A percentile compares a stretch with the other conserved stretches of the same genome.
These are phyloP conservation scores for Anolis carolinensis DNA, from an alignment of 2,113 vertebrate genomes.

Conservation along the genomic window DNA sequence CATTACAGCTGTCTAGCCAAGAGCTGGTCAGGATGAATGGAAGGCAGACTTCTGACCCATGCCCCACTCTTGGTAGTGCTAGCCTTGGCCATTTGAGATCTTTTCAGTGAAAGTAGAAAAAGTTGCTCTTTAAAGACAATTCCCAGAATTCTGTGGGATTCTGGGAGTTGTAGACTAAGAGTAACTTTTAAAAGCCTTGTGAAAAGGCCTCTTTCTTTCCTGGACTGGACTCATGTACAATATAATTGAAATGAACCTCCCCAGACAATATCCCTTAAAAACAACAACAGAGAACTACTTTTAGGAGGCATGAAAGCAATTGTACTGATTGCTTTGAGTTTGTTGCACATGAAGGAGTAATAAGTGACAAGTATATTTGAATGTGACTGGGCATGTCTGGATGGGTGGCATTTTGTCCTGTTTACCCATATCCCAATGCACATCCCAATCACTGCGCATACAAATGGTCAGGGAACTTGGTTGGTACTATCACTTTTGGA, in stretches of 20 bases:
- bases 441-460: no score
- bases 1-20: neutral
- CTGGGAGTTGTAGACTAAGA: neutral
- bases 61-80: neutral
- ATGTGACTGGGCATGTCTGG: neutral
- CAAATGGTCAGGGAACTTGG: no score
- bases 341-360: no score
- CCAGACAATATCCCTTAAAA: neutral
- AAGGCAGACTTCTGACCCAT: neutral
- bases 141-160: no score
- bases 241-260: neutral
- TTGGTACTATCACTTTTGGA: no score
- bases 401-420: no score
- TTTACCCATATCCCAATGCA: no score
- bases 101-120: no score
- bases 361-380: neutral
- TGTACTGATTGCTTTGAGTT: neutral
- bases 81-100: neutral
- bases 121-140: no score
- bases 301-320: rapidly evolving
- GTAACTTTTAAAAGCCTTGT: neutral
- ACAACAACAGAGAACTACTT: neutral
- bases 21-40: neutral
- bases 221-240: no score
- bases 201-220: no score